phyloP scores from a whole-genome alignment of 2,113 vertebrate genomes.

The Vulpes ferrilata region DNA sequence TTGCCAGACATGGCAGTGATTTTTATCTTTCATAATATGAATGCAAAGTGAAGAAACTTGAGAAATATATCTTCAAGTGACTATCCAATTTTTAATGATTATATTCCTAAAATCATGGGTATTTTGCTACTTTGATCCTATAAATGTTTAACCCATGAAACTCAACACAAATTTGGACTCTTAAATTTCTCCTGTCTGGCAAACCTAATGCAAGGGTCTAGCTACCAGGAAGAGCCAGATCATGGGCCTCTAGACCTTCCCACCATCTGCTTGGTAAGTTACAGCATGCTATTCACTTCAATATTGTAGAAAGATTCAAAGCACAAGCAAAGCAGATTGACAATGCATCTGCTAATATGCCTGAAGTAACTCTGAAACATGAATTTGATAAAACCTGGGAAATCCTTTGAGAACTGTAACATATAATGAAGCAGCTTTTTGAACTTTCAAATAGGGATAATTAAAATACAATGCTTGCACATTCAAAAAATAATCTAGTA shows the following conservation, averaged over 20 bases:
- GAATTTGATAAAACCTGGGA: background rate
- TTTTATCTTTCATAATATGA: constrained; percentile 86
- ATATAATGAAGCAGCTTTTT: constrained; percentile 75
- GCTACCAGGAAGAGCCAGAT: constrained; percentile 82
- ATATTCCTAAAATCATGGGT: constrained; percentile 84
- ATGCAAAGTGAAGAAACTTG: constrained; percentile 82
- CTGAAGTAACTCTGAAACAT: background rate
- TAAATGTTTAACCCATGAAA: background rate
- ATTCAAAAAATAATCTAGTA: background rate
- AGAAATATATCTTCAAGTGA: constrained; percentile 75
- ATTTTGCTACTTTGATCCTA: constrained; percentile 83
- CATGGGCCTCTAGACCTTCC: constrained; percentile 81
- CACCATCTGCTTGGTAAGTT: constrained; percentile 85
- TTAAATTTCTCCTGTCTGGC: constrained; percentile 85
- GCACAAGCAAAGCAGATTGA: constrained; percentile 85
- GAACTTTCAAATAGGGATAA: background rate
- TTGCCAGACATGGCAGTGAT: constrained; percentile 88
- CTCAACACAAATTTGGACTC: constrained; percentile 31
- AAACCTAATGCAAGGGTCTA: constrained; percentile 87
- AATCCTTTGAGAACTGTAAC: background rate
- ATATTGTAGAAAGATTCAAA: constrained; percentile 75
- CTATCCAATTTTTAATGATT: constrained; percentile 86
- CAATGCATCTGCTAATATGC: constrained; percentile 32
- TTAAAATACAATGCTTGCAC: background rate
- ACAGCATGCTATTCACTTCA: constrained; percentile 78